A percentile compares a stretch with the other conserved stretches of the same genome.
Conservation (phyloP, 2,888 invertebrate species). For the Volucella inanis region DNA sequence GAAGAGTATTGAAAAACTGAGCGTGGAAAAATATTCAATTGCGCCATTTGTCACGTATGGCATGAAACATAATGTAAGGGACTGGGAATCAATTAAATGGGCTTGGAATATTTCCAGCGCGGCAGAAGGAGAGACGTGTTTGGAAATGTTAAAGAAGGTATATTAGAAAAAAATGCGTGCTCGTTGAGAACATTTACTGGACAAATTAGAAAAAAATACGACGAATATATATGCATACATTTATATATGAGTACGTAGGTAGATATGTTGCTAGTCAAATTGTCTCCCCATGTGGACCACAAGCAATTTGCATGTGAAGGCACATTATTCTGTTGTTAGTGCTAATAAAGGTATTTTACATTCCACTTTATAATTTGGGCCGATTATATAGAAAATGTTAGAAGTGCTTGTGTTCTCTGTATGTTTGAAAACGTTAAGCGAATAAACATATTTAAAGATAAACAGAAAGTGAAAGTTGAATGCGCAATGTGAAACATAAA, state of each 20-base stretch:
- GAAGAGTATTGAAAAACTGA: conserved; percentile 39
- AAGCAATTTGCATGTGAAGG: not conserved
- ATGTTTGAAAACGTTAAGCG: too few species aligned
- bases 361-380: too few species aligned
- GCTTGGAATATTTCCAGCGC: conserved; percentile 61
- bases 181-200: conserved; percentile 1
- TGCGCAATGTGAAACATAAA: too few species aligned
- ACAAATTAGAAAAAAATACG: conserved; percentile 8
- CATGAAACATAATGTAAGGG: conserved; percentile 63
- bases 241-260: too few species aligned
- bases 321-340: not conserved
- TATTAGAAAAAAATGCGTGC: conserved; percentile 45
- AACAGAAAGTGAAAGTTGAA: too few species aligned
- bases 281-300: conserved; percentile 16
- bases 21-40: conserved; percentile 67
- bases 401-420: too few species aligned
- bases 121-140: conserved; percentile 57
- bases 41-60: conserved; percentile 73
- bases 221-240: too few species aligned
- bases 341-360: too few species aligned
- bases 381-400: too few species aligned
- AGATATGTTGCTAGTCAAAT: not conserved
- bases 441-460: too few species aligned
- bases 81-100: conserved; percentile 71
- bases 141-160: conserved; percentile 64